Base-by-base conservation (phyloP, 2,888 invertebrate genomes). In the Eupithecia exiguata region DNA sequence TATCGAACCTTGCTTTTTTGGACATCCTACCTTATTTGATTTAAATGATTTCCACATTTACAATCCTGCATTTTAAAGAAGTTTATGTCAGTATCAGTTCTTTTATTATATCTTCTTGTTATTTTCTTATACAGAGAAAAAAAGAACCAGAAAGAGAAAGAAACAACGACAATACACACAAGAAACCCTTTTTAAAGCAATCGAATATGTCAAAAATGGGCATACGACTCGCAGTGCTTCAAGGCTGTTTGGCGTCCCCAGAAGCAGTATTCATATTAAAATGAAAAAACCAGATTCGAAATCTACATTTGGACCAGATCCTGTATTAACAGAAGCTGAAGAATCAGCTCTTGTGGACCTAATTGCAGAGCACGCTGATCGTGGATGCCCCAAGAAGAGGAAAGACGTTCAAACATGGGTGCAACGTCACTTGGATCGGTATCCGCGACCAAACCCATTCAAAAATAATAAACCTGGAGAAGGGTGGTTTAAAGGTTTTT, bases 271-370 rank as follows among this genome's bases (percentile, higher is more conserved):
- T 35, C 30, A 35, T 1, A 18, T 18, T 25, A 62, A 62, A 62
- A 25, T 62, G 16, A 62, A 62, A 30, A 30, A 30, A 3, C 62
- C 62, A 25, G 30, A 35, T 62, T 18, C 7, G 5, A 62, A 62
- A 62, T 35, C 25, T 18, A 40, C n/a, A 38, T 38, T 14, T n/a
- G 40, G 40, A 38, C 36, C 40, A 66, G 21, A n/a, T 66, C 40
- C 66, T n/a, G 35, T 62, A 16, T 18, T 62, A 35, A 62, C 62
- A 18, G 35, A 62, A 30, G 35, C 62, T 62, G 62, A 62, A 62
- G 62, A 62, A 62, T 62, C 62, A 6, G 35, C 62, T 25, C 62
- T 62, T 25, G 62, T 62, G 9, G 30, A 62, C 18, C 16, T 62
- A 2, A 35, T 62, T 30, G 30, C 18, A 18, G 18, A 25, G 3